Conservation (phyloP, 2,888 invertebrate species). For the Dynastes hyllus region DNA sequence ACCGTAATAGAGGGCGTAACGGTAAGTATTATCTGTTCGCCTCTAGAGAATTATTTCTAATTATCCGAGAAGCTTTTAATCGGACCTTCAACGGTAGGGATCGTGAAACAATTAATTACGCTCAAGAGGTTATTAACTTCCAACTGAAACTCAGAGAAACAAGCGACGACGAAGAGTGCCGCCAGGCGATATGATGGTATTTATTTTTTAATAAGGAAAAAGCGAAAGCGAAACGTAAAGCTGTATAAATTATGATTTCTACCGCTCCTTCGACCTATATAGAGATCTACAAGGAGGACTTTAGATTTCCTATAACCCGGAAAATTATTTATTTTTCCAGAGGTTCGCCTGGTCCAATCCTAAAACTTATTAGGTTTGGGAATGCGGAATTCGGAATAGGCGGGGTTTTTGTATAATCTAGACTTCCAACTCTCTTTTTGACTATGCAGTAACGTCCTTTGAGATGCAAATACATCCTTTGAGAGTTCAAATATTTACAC, state of each 20-base stretch:
- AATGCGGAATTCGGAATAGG: constrained; percentile 29
- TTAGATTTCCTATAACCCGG: constrained; percentile 49
- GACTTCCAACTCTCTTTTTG: constrained; percentile 34
- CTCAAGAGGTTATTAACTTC: constrained; percentile 28
- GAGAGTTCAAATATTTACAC: constrained; percentile 52
- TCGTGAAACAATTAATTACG: constrained; percentile 55
- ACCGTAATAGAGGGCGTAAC: constrained; percentile 16
- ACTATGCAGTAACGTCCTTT: constrained; percentile 49
- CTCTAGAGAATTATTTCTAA: constrained; percentile 27
- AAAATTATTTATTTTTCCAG: constrained; percentile 48
- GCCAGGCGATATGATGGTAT: constrained; percentile 2
- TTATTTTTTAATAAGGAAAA: constrained; percentile 30
- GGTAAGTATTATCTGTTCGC: constrained; percentile 33
- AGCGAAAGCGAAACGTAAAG: constrained; percentile 5
- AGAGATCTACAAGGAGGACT: constrained; percentile 16
- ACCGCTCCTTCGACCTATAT: background rate
- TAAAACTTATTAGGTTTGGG: constrained; percentile 34
- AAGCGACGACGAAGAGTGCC: constrained; percentile 4
- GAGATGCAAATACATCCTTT: constrained; percentile 51
- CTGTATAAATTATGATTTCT: constrained; percentile 11
- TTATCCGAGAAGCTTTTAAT: constrained; percentile 38
- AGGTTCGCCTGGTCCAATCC: constrained; percentile 2
- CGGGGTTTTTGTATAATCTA: constrained; percentile 42
- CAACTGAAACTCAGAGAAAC: constrained; percentile 5
- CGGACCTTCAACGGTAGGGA: constrained; percentile 14